Evolutionary conservation across 2,888 invertebrate genomes (phyloP).

Genomic region (Nectonema munidae): DNA sequence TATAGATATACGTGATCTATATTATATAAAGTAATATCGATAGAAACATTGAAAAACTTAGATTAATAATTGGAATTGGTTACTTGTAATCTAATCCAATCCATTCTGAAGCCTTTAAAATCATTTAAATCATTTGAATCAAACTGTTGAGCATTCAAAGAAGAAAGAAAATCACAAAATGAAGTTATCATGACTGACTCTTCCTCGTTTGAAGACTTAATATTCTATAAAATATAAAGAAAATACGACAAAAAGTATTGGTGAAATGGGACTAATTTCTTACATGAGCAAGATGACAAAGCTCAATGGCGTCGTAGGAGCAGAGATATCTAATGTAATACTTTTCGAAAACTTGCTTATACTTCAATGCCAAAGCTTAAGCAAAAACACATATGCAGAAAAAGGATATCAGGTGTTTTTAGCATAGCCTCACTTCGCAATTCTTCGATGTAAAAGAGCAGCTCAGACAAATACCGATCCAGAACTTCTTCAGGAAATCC

Average conservation of each 20-base stretch:
- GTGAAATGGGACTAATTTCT: slow-evolving; percentile 23
- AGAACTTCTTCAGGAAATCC: slow-evolving; percentile 50
- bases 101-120: slow-evolving; percentile 58
- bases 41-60: slow-evolving; percentile 10
- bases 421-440: slow-evolving; percentile 33
- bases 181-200: slow-evolving; percentile 72
- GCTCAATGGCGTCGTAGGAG: slow-evolving; percentile 65
- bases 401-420: neutral
- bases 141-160: slow-evolving; percentile 19
- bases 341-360: slow-evolving; percentile 75
- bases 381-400: slow-evolving; percentile 15
- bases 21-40: too few species aligned
- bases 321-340: slow-evolving; percentile 87
- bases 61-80: slow-evolving; percentile 7
- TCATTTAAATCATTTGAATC: slow-evolving; percentile 28
- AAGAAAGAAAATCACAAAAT: slow-evolving; percentile 43
- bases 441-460: slow-evolving; percentile 91
- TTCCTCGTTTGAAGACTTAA: slow-evolving; percentile 39
- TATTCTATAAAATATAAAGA: slow-evolving; percentile 21
- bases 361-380: slow-evolving; percentile 48
- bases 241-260: slow-evolving; percentile 19
- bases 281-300: slow-evolving; percentile 44
- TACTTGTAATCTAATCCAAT: slow-evolving; percentile 74
- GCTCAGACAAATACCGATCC: slow-evolving; percentile 56
- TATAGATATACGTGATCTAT: too few species aligned